Base-by-base conservation (phyloP, 1,140 invertebrate genomes). In the Chelonus insularis region DNA sequence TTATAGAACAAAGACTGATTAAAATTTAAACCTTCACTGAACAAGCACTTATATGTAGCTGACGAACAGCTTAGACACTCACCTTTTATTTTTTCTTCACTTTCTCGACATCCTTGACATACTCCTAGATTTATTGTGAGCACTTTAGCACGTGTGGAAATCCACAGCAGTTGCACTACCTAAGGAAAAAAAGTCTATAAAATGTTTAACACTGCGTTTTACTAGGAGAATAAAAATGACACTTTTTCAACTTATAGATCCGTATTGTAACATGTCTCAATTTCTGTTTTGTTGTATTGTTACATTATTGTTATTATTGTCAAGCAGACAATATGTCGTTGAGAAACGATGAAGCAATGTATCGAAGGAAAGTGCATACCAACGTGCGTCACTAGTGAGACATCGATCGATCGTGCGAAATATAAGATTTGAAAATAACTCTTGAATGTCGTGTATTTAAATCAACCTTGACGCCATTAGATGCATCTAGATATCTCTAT, bases 401-500 rank as follows among this genome's bases (percentile, higher is more conserved):
- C 52, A n/a, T 55, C 52, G 36, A 55, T 55, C 52, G 52, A 55
- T 55, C 52, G 52, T 21, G 52, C 11, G 52, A 55, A 55, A 55
- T 36, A 55, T 55, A 55, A 55, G 52, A 55, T 39, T 55, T 16
- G 8, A 55, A 55, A 55, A 55, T 55, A 55, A 55, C 52, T 29
- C 25, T 29, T 29, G 25, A 29, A 3, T 29, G 25, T 29, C 25
- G 25, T 29, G 25, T n/a, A 29, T 3, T 29, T 29, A 29, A 29
- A 7, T 32, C 52, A 20, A 55, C 52, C 52, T 55, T 55, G 34
- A 39, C 39, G 52, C 36, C 9, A 20, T 37, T 55, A 39, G 36
- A 55, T 55, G 21, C 11, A 37, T 16, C 7, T 9, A 20, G 29
- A 37, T 55, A n/a, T 11, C 14, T 18, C 9, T 7, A 32, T 11